Percentiles rank a stretch among this genome's conserved stretches.
Conservation (phyloP, 1,140 invertebrate species). For the Platorchestia sp. region DNA sequence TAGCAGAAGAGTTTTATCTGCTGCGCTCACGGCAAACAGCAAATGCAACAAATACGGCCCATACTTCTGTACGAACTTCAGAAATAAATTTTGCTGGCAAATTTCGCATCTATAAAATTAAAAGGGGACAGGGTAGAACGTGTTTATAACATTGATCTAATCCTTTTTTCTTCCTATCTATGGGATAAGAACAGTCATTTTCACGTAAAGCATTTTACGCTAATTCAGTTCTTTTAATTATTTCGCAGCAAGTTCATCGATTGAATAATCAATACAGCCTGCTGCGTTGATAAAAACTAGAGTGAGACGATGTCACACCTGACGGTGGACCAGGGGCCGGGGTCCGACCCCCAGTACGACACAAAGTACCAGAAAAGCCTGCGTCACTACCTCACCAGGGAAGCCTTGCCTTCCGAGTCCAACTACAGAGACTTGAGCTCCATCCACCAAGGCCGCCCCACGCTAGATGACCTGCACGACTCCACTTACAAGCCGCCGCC, state of each 20-base stretch:
- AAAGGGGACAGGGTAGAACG: too few species aligned
- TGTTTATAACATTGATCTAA: not conserved
- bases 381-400: constrained; percentile 67
- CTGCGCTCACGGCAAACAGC: too few species aligned
- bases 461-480: constrained; percentile 65
- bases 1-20: too few species aligned
- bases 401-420: constrained; percentile 67
- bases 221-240: not conserved
- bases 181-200: not conserved
- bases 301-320: not conserved
- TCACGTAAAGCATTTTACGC: not conserved
- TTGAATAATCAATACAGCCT: not conserved
- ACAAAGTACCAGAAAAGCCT: constrained; percentile 68
- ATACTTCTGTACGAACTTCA: too few species aligned
- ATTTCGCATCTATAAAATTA: too few species aligned
- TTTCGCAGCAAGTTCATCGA: not conserved
- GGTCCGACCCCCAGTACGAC: constrained; percentile 57
- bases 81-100: too few species aligned
- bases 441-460: constrained; percentile 61
- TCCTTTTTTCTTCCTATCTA: not conserved
- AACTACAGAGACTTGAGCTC: constrained; percentile 66
- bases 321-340: not conserved
- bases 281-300: constrained; percentile 62
- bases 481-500: constrained; percentile 56
- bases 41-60: too few species aligned